A percentile compares a stretch with the other conserved stretches of the same genome.
These are phyloP conservation scores for Dipodomys merriami DNA, from an alignment of 2,113 vertebrate species.

Conservation along the genomic window DNA sequence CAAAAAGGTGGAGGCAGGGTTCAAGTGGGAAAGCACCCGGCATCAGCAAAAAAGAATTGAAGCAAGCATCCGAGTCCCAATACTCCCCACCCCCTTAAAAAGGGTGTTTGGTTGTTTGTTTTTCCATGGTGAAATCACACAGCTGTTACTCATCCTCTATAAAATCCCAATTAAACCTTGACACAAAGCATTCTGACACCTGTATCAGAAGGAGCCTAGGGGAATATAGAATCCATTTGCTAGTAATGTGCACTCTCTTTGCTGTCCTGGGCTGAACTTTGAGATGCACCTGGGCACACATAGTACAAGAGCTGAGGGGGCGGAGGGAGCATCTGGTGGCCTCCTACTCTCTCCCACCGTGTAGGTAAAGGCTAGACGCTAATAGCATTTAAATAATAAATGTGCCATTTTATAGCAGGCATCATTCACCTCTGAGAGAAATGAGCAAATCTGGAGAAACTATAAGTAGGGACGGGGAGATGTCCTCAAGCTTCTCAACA, in stretches of 20 bases:
- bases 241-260: not conserved
- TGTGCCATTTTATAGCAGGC: slow-evolving; percentile 67
- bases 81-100: too few relatives aligned
- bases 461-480: not conserved
- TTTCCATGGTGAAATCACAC: not conserved
- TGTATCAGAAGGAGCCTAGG: not conserved
- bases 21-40: too few relatives aligned
- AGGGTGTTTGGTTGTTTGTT: too few relatives aligned
- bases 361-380: slow-evolving; percentile 54
- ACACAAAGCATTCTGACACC: not conserved
- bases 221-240: not conserved
- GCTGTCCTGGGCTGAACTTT: slow-evolving; percentile 4
- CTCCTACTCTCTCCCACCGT: not conserved
- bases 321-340: too few relatives aligned
- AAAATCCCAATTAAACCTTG: not conserved
- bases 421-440: slow-evolving; percentile 70
- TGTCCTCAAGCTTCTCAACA: not conserved
- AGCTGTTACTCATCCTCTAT: not conserved
- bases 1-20: too few relatives aligned
- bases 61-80: too few relatives aligned
- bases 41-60: too few relatives aligned
- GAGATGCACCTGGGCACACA: not conserved
- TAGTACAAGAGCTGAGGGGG: not conserved
- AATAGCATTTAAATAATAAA: slow-evolving; percentile 80
- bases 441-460: slow-evolving; percentile 75